phyloP scores from a whole-genome alignment of 2,888 invertebrate genomes.

The Ichneumon xanthorius region DNA sequence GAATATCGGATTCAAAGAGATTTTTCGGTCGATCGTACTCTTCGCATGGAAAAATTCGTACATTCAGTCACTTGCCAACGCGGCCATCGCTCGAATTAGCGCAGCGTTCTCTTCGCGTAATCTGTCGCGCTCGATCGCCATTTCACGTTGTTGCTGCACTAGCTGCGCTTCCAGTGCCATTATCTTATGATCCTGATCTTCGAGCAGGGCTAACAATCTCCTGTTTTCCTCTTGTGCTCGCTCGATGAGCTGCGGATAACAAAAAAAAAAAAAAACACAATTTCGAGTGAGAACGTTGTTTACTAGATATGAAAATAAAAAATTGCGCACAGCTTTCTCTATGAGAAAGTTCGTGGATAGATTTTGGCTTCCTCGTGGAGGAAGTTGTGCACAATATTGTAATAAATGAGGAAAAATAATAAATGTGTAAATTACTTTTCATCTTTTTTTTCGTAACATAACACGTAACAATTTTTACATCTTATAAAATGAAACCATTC shows the following conservation, averaged over 20 bases:
- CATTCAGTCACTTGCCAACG: slow-evolving; percentile 79
- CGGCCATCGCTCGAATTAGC: slow-evolving; percentile 82
- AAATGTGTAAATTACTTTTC: neutral
- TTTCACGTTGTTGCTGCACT: slow-evolving; percentile 81
- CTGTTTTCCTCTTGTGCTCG: slow-evolving; percentile 84
- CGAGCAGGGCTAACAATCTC: slow-evolving; percentile 82
- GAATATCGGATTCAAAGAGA: slow-evolving; percentile 38
- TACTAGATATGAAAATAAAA: neutral
- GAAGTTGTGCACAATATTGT: no score
- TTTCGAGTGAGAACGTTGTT: neutral
- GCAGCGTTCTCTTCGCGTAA: slow-evolving; percentile 83
- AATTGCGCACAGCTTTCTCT: neutral
- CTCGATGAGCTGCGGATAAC: slow-evolving; percentile 80
- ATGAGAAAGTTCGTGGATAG: no score
- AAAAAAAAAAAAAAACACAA: slow-evolving; percentile 16
- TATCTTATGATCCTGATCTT: slow-evolving; percentile 84
- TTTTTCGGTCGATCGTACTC: slow-evolving; percentile 52
- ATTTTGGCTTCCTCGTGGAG: no score
- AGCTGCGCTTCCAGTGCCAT: slow-evolving; percentile 82
- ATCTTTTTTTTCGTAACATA: no score
- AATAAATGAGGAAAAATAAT: no score
- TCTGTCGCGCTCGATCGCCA: slow-evolving; percentile 80
- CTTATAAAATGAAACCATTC: no score
- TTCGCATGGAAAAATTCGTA: slow-evolving; percentile 31
- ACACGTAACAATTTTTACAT: no score